These are phyloP conservation scores for Tiliacea aurago DNA, from an alignment of 2,888 invertebrate genomes.

Conservation along the genomic window DNA sequence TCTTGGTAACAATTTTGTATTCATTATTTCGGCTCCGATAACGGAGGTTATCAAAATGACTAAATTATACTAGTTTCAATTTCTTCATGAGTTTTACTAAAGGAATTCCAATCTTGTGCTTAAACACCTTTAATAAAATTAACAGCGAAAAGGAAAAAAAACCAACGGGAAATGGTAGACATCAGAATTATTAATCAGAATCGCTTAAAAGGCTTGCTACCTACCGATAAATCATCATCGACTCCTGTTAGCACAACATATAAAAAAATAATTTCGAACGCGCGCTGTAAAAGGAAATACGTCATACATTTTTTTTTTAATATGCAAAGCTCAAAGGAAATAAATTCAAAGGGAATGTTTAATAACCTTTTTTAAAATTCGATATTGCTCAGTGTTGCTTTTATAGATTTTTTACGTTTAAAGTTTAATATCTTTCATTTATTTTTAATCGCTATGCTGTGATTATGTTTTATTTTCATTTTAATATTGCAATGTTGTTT, in stretches of 20 bases:
- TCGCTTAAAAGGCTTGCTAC: slow-evolving; percentile 25
- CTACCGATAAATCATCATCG: slow-evolving; percentile 29
- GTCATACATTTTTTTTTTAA: slow-evolving; percentile 56
- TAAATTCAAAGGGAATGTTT: slow-evolving; percentile 66
- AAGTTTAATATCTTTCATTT: slow-evolving; percentile 49
- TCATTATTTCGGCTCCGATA: no score
- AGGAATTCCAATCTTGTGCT: no score
- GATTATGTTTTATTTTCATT: slow-evolving; percentile 17
- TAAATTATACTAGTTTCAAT: no score
- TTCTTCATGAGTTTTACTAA: no score
- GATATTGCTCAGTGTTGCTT: slow-evolving; percentile 37
- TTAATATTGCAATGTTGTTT: neutral
- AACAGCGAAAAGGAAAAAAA: neutral
- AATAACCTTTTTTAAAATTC: slow-evolving; percentile 57
- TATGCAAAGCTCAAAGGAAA: slow-evolving; percentile 65
- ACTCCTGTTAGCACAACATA: slow-evolving; percentile 50
- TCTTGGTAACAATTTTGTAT: no score
- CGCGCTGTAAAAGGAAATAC: slow-evolving; percentile 52
- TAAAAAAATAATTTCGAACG: slow-evolving; percentile 46
- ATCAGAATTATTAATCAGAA: slow-evolving; percentile 23
- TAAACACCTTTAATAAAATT: neutral
- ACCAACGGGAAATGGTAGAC: neutral
- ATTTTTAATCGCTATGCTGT: slow-evolving; percentile 35
- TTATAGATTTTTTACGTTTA: slow-evolving; percentile 43
- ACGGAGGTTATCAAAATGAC: no score